Evolutionary conservation across 2,888 invertebrate species (phyloP).

Genomic region (Pterostichus niger): DNA sequence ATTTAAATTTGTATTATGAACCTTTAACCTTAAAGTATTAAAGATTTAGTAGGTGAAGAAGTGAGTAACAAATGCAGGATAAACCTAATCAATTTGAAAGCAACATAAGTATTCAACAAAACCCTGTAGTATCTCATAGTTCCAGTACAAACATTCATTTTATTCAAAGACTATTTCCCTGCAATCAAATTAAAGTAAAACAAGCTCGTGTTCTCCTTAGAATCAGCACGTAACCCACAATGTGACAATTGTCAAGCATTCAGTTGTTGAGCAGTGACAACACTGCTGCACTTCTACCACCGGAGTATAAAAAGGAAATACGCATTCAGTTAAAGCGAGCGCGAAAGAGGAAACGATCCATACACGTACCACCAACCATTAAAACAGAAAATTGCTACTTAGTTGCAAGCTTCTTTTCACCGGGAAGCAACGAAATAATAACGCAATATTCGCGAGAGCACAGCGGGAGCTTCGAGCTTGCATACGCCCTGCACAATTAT

Average conservation of each 20-base stretch:
- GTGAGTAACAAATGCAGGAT: too few species aligned
- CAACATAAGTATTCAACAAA: too few species aligned
- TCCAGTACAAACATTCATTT: not conserved
- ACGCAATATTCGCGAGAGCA: slow-evolving; percentile 6
- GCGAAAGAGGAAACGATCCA: slow-evolving; percentile 40
- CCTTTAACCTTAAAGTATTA: too few species aligned
- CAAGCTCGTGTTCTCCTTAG: not conserved
- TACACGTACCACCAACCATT: slow-evolving; percentile 35
- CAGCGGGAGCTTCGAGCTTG: not conserved
- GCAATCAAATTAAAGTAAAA: slow-evolving; percentile 37
- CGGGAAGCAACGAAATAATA: slow-evolving; percentile 22
- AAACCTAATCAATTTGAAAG: too few species aligned
- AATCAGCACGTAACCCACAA: not conserved
- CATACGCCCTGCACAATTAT: slow-evolving; percentile 30
- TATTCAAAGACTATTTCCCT: not conserved
- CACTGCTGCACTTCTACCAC: not conserved
- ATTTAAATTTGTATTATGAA: too few species aligned
- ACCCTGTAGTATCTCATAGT: too few species aligned
- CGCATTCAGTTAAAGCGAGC: slow-evolving; percentile 47
- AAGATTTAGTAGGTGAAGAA: too few species aligned
- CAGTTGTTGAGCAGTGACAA: slow-evolving; percentile 12
- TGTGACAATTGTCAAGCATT: slow-evolving; percentile 30
- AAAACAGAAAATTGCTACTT: slow-evolving; percentile 49
- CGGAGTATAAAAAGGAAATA: slow-evolving; percentile 44
- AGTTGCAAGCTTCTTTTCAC: slow-evolving; percentile 34